These are phyloP conservation scores for Philopotamus ludificatus DNA, from an alignment of 1,140 invertebrate genomes.

Conservation along the genomic window DNA sequence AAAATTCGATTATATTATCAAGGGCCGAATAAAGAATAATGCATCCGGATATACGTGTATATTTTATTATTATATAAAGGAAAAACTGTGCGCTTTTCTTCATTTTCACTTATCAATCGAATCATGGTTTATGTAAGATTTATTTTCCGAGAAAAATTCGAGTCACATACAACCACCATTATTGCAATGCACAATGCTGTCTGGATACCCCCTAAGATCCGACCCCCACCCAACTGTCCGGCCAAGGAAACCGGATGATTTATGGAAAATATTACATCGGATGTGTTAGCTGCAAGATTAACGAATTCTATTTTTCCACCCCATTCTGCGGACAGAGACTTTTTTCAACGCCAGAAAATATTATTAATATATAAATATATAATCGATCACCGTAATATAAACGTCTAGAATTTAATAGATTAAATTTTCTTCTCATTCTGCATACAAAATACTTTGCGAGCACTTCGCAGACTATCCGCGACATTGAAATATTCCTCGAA, in stretches of 20 bases:
- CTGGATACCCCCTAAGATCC: conserved; percentile 6
- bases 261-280: conserved; percentile 39
- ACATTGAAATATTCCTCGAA: neutral
- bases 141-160: conserved; percentile 27
- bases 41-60: no score
- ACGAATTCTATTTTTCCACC: conserved; percentile 31
- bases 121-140: conserved; percentile 14
- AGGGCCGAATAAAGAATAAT: no score
- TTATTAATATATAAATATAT: no score
- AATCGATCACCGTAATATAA: no score
- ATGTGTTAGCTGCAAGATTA: conserved; percentile 40
- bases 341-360: conserved; percentile 20
- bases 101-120: neutral
- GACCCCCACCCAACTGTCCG: conserved; percentile 28
- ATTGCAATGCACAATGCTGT: conserved; percentile 35
- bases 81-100: neutral
- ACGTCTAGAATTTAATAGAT: no score
- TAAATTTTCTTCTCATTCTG: no score
- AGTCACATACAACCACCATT: conserved; percentile 35
- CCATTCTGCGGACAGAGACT: conserved; percentile 7
- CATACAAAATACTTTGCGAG: neutral
- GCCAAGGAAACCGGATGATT: conserved; percentile 32
- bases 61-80: conserved; percentile 1
- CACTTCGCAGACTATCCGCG: neutral
- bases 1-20: no score